Conservation (phyloP, 2,113 vertebrate genomes). For the Pongo abelii region DNA sequence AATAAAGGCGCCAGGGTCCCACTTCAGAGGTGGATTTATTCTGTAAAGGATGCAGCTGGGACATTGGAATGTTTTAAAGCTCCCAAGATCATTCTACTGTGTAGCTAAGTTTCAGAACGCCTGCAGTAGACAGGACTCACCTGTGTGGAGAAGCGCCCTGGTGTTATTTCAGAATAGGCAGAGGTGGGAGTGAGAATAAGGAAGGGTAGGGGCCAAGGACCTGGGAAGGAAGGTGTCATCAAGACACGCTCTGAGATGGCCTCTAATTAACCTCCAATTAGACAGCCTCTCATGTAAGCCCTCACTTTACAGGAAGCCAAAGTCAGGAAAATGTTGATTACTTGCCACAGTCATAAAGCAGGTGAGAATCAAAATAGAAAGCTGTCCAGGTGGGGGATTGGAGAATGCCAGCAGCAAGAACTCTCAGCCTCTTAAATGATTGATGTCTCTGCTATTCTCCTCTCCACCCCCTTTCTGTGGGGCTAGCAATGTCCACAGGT, state of each 20-base stretch:
- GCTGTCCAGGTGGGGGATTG: fast-evolving
- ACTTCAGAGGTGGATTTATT: not conserved
- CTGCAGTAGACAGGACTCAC: not conserved
- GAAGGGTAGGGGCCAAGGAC: fast-evolving
- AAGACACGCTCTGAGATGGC: fast-evolving
- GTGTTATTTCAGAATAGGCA: not conserved
- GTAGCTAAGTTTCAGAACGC: not conserved
- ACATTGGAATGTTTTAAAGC: not conserved
- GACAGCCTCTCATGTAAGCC: not conserved
- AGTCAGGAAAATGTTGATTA: not conserved
- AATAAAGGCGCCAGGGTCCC: not conserved
- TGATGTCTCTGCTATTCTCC: not conserved
- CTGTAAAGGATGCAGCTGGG: not conserved
- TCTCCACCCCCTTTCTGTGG: not conserved
- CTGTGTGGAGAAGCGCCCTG: fast-evolving
- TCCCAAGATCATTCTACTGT: not conserved
- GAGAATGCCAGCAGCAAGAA: not conserved
- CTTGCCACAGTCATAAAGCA: not conserved
- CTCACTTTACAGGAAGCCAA: not conserved
- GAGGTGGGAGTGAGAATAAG: not conserved
- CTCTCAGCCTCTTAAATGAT: not conserved
- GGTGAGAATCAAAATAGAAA: not conserved
- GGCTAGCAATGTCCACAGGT: not conserved
- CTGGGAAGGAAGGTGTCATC: not conserved
- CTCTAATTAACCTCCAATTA: not conserved